Evolutionary conservation across 2,797 vertebrate species (phyloP), one percentile per base, ranked within the genome.

Genomic region (Heteromormyrus szaboi): DNA sequence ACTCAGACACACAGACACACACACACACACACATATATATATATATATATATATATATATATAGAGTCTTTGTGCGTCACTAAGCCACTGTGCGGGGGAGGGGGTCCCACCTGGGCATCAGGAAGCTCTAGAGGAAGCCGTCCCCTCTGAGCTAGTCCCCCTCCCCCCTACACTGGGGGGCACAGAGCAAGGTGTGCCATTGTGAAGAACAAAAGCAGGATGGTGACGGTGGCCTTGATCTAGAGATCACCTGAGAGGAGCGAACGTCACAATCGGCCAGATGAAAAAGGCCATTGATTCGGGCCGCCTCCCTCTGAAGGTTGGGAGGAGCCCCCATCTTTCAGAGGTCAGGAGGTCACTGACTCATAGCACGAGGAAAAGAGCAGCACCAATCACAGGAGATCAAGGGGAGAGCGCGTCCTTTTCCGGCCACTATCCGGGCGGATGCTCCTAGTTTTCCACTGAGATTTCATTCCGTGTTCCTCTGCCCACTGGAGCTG

Each of bases 341-440:
- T 79, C 91, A 92, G 83, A 84, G 90, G 91, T 91, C 90, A 90
- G 88, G 87, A 17, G 37, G 56, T 89, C 90, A 93, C 81, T 92
- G 92, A 94, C 89, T 94, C 92, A 94, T 85, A 65, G 65, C 65
- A 72, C 54, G 85, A 90, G 90, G 89, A 87, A 91, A 91, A 91
- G 85, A 87, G 88, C 65, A 85, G 88, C 88, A 86, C 87, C 88
- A 85, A 89, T 88, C 86, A 50, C 29, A 9, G 25, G 25, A 91
- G 91, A 93, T 93, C 91, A 93, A 93, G 92, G 90, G 62, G 89
- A 92, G 91, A 91, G 89, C 59, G 72, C 88, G 89, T 88, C 29
- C 3, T 8, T 25, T 76, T 25, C 56, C 54, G 44, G 48, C 95
- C 94, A 94, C 94, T 51, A 29, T 68, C 46, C 19, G 29, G 54